Evolutionary conservation across 2,113 vertebrate genomes (phyloP).

Genomic region (Ciconia maguari): DNA sequence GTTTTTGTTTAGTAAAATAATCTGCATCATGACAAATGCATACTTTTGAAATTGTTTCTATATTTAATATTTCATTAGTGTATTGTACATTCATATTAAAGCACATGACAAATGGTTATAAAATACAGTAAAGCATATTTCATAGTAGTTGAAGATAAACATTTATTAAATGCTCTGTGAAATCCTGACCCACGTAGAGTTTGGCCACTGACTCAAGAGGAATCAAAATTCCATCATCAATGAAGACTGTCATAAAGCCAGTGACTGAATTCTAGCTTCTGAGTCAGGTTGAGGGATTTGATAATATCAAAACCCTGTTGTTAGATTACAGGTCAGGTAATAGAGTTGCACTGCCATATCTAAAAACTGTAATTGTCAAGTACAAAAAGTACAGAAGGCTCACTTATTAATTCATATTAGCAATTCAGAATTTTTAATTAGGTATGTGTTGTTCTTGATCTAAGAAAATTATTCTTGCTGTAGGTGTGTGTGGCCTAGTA

Average conservation of each 20-base stretch:
- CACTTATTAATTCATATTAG: not conserved
- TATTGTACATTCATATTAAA: too few relatives aligned
- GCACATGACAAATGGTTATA: too few relatives aligned
- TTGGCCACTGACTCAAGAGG: not conserved
- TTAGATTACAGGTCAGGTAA: not conserved
- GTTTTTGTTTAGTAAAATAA: too few relatives aligned
- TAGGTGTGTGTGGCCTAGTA: not conserved
- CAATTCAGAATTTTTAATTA: not conserved
- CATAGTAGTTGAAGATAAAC: too few relatives aligned
- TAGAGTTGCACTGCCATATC: not conserved
- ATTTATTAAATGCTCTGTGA: too few relatives aligned
- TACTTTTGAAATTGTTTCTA: too few relatives aligned
- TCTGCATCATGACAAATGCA: too few relatives aligned
- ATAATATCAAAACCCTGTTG: not conserved
- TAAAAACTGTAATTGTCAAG: not conserved
- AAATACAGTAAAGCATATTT: too few relatives aligned
- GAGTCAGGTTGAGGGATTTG: not conserved
- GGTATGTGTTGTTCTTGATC: not conserved
- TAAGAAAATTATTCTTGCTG: not conserved
- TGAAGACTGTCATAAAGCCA: not conserved
- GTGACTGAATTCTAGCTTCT: not conserved
- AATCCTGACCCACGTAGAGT: not conserved
- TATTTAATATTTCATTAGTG: too few relatives aligned
- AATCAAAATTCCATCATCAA: not conserved
- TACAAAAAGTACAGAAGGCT: not conserved